These are phyloP conservation scores for Virgularia gustaviana DNA, from an alignment of 92 coral and sea anemone species.

Conservation along the genomic window DNA sequence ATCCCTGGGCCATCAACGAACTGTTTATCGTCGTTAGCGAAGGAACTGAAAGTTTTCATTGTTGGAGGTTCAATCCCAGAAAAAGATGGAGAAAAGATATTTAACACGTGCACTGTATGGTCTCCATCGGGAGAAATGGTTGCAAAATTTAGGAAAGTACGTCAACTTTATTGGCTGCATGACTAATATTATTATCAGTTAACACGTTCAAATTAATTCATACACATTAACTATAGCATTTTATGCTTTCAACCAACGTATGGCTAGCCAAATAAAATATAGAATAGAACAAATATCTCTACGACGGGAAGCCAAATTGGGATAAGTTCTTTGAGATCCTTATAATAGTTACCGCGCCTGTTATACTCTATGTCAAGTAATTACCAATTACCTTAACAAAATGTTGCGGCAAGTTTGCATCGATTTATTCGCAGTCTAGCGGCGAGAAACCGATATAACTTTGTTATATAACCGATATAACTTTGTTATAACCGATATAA, in stretches of 20 bases:
- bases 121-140: constrained; percentile 85
- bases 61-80: constrained; percentile 95
- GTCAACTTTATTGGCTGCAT: too few species aligned
- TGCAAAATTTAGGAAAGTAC: constrained; percentile 87
- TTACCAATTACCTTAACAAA: too few species aligned
- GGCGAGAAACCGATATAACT: too few species aligned
- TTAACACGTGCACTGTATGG: constrained; percentile 78
- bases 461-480: too few species aligned
- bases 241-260: neutral
- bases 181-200: neutral
- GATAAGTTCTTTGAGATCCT: too few species aligned
- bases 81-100: constrained; percentile 70
- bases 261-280: neutral
- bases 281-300: too few species aligned
- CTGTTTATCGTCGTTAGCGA: constrained; percentile 74
- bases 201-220: neutral
- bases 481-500: too few species aligned
- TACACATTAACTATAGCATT: neutral
- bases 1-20: constrained; percentile 90
- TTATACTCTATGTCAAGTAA: too few species aligned
- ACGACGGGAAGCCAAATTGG: too few species aligned
- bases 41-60: constrained; percentile 72
- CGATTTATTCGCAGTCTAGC: too few species aligned
- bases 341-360: too few species aligned
- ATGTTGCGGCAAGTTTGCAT: too few species aligned